Conservation (phyloP, 2,797 vertebrate genomes). For the Coregonus sp. region DNA sequence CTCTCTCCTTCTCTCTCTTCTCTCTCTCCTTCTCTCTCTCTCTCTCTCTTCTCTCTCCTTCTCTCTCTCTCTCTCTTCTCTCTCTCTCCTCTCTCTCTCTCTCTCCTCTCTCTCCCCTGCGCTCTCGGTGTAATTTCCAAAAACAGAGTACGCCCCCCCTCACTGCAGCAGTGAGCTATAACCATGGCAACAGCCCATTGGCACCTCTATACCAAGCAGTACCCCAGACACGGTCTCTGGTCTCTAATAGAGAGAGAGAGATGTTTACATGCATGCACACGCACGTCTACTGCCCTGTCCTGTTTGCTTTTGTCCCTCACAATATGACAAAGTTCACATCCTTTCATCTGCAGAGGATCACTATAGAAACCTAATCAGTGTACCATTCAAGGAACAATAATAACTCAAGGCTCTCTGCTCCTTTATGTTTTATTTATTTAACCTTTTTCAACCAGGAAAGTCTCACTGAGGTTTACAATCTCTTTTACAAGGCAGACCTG, state of each 20-base stretch:
- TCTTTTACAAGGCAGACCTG: too few relatives aligned
- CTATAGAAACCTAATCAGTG: conserved; percentile 10
- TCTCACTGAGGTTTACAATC: too few relatives aligned
- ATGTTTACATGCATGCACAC: not conserved
- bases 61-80: not conserved
- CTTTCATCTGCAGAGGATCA: conserved; percentile 5
- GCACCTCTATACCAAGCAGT: not conserved
- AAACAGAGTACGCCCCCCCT: not conserved
- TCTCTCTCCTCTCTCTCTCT: not conserved
- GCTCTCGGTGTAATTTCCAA: not conserved
- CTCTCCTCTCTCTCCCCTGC: too few relatives aligned
- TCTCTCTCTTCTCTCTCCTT: not conserved
- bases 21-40: not conserved
- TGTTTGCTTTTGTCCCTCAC: too few relatives aligned
- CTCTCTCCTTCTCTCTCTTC: not conserved
- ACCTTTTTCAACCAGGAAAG: too few relatives aligned
- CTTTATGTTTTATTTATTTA: too few relatives aligned
- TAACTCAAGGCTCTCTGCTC: too few relatives aligned
- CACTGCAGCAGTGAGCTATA: conserved; percentile 19
- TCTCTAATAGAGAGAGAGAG: conserved; percentile 2
- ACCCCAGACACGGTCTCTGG: not conserved
- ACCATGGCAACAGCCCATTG: conserved; percentile 30
- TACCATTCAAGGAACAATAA: too few relatives aligned
- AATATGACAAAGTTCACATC: not conserved
- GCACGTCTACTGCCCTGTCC: not conserved